Conservation (phyloP, 1,140 invertebrate genomes). For the Drosophila willistoni region DNA sequence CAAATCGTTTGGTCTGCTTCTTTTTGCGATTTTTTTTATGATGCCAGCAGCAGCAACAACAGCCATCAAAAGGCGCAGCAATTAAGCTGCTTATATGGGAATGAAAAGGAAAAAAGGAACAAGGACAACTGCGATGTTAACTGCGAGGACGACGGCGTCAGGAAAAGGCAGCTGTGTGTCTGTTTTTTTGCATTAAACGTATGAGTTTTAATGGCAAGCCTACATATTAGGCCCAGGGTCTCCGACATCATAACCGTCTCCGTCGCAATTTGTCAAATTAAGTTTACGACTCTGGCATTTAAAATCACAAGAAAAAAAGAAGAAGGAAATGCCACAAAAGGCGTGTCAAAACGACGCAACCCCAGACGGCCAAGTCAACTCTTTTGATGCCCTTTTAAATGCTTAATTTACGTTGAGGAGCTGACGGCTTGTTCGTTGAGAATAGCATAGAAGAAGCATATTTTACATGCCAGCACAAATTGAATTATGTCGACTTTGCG, state of each 20-base stretch:
- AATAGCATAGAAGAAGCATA: background rate
- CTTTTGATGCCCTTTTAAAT: conserved; percentile 16
- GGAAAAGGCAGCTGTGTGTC: conserved; percentile 2
- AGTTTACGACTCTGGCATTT: conserved; percentile 19
- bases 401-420: conserved; percentile 18
- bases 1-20: conserved; percentile 14
- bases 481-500: conserved; percentile 21
- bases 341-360: conserved; percentile 16
- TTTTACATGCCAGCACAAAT: conserved; percentile 21
- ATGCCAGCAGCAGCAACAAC: conserved; percentile 9
- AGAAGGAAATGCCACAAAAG: conserved; percentile 7
- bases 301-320: conserved; percentile 10
- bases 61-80: conserved; percentile 23
- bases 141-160: background rate
- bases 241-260: background rate
- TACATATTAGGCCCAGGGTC: background rate
- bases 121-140: background rate
- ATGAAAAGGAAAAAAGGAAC: conserved; percentile 10
- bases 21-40: conserved; percentile 10
- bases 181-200: conserved; percentile 16
- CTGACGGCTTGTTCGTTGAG: background rate
- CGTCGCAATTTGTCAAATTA: conserved; percentile 20
- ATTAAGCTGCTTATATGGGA: conserved; percentile 22
- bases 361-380: conserved; percentile 9
- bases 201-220: conserved; percentile 20